Base-by-base conservation (phyloP, 2,888 invertebrate species). In the Cheilosia pagana region DNA sequence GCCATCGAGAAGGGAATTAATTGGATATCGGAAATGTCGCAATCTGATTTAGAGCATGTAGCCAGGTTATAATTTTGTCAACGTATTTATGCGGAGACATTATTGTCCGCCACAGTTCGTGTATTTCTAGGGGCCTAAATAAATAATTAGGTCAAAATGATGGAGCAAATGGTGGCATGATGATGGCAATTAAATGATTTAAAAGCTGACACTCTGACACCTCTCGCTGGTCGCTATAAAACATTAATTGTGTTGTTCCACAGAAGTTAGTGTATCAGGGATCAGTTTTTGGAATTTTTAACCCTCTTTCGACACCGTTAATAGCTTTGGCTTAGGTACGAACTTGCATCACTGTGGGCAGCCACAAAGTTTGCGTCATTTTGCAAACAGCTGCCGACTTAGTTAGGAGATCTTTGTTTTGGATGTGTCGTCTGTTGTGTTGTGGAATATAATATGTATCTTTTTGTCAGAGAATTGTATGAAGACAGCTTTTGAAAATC, bases 1-100 rank as follows among this genome's bases (percentile, higher is more conserved):
- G 39, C 50, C 68, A 60, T 68, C 19, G 68, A 35, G 52, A 50
- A 43, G 52, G 39, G 60, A 76, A 76, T 76, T 76, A 76, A 76
- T 76, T 76, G 67, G 68, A 72, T 82, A 81, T 71, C 76, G 55
- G 55, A 68, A 77, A 63, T 82, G 82, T 77, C 82, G 72, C 78
- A 65, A 72, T 62, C 82, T 82, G 82, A 82, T 82, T 82, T 82
- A 82, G 72, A 67, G 77, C 67, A 12, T 62, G 35, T 72, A 35
- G 67, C 35, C 7, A 62, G 72, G 77, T 77, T 62, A 77, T 82
- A 77, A 82, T 77, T 77, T 82, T 82, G 72, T 82, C 67, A 77
- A 62, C 41, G 74, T 60, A 50, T 21, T 12, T 10, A 16, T 35
- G 39, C 19, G n/a, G 41, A 39, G 45, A 23, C 39, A 70, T 59